phyloP scores from a whole-genome alignment of 1,140 invertebrate genomes.

The Anadara kagoshimensis region DNA sequence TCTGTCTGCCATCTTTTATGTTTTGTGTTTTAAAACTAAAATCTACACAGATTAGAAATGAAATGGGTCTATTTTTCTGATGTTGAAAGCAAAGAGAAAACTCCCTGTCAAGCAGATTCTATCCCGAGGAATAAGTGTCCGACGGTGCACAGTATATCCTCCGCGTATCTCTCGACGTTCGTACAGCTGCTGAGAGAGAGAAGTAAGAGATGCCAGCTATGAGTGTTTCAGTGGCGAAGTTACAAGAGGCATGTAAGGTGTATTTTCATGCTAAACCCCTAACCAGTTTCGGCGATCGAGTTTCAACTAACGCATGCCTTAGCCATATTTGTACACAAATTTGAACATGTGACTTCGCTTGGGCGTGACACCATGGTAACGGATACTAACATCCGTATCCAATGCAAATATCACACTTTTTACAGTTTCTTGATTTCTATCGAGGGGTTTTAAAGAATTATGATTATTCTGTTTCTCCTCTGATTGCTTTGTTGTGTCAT shows the following conservation, averaged over 20 bases:
- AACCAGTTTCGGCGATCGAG: conserved; percentile 18
- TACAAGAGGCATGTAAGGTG: conserved; percentile 12
- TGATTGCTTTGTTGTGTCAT: too few relatives aligned
- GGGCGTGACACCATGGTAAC: too few relatives aligned
- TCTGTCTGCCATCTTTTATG: conserved; percentile 49
- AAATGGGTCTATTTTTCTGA: conserved; percentile 6
- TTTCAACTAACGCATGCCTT: conserved; percentile 26
- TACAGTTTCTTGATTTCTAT: too few relatives aligned
- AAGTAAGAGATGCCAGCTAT: not conserved
- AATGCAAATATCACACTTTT: too few relatives aligned
- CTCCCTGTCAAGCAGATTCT: not conserved
- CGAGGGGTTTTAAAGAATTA: too few relatives aligned
- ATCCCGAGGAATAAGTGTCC: conserved; percentile 8
- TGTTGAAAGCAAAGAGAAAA: not conserved
- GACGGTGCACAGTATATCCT: conserved; percentile 15
- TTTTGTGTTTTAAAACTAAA: conserved; percentile 23
- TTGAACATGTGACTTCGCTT: conserved; percentile 4
- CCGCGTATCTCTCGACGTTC: conserved; percentile 19
- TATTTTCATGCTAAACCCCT: conserved; percentile 25
- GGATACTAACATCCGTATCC: too few relatives aligned
- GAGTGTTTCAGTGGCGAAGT: not conserved
- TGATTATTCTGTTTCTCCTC: too few relatives aligned
- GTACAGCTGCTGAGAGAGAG: conserved; percentile 15
- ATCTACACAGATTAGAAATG: conserved; percentile 18
- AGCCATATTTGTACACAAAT: conserved; percentile 19